Base-by-base conservation (phyloP, 2,797 vertebrate genomes). In the Poecilia velifera region DNA sequence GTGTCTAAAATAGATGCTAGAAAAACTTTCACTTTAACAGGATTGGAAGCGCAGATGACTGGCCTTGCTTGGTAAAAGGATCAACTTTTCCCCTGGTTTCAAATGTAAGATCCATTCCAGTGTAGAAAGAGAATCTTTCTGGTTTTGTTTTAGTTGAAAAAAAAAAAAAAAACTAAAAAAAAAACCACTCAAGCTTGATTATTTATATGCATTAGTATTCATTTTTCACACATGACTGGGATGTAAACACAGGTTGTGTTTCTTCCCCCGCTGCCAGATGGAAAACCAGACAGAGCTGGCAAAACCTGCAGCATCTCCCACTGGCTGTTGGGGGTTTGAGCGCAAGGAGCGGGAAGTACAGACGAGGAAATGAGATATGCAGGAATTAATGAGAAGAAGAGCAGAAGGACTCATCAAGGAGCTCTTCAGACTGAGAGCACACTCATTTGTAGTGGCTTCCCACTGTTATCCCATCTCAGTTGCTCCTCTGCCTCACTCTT, bases 401-500 rank as follows among this genome's bases (percentile, higher is more conserved):
- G 88, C 90, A 94, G 88, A 91, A 92, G 88, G 90, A 84, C 90
- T 88, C 89, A 91, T 92, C 85, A 89, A 91, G 87, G 88, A 92
- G 78, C 86, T 88, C 87, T 89, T 92, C 87, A 83, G 72, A 91
- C 93, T 90, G 90, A 90, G 87, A 93, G 86, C 85, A 82, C 87
- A 85, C 85, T 91, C 86, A 83, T 92, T 91, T 91, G 87, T 82
- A 76, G 86, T 84, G 0, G 77, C 85, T 73, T 53, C 92, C 89
- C n/a, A 57, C 91, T 84, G 86, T 80, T 82, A 75, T 34, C 80
- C 76, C 64, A 20, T 82, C 83, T 79, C 76, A 34, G 41, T 64
- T 82, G 81, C 77, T 79, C 77, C 64, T 73, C 39, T 49, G 22
- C 72, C 31, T 47, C 53, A 76, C 81, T 74, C 74, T 79, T 84